Evolutionary conservation across 35 echinoderm and acorn worm genomes (phyloP).

Genomic region (Heliocidaris erythrogramma): DNA sequence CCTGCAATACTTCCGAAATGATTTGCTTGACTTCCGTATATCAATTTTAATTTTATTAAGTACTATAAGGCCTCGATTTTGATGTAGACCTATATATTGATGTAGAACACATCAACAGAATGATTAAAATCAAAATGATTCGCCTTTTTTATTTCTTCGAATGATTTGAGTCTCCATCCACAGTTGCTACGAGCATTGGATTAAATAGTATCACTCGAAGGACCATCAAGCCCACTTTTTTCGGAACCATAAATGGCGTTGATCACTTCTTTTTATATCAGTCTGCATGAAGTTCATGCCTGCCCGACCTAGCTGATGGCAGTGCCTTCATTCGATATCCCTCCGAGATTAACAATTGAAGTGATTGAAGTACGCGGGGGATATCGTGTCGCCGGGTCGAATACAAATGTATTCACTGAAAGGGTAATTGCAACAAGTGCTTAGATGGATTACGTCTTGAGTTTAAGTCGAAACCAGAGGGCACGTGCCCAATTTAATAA

Average conservation of each 20-base stretch:
- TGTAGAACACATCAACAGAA: too few relatives aligned
- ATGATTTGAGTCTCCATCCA: too few relatives aligned
- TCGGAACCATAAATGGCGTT: neutral
- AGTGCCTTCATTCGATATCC: neutral
- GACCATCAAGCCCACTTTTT: neutral
- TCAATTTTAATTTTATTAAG: too few relatives aligned
- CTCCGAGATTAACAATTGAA: neutral
- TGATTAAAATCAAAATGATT: neutral
- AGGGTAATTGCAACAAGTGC: neutral
- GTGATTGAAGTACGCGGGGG: neutral
- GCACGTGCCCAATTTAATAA: too few relatives aligned
- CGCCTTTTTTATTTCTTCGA: too few relatives aligned
- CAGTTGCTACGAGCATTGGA: too few relatives aligned
- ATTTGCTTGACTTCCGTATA: too few relatives aligned
- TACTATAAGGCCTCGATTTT: too few relatives aligned
- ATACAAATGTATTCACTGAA: neutral
- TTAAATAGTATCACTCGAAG: neutral
- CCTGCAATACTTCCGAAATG: too few relatives aligned
- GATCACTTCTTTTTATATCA: neutral
- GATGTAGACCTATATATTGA: too few relatives aligned
- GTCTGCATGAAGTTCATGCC: neutral
- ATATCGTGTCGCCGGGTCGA: neutral
- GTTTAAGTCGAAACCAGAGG: too few relatives aligned
- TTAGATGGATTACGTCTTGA: neutral
- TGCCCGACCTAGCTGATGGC: neutral